These are phyloP conservation scores for Peucedramus taeniatus DNA, from an alignment of 2,113 vertebrate species.

Conservation along the genomic window DNA sequence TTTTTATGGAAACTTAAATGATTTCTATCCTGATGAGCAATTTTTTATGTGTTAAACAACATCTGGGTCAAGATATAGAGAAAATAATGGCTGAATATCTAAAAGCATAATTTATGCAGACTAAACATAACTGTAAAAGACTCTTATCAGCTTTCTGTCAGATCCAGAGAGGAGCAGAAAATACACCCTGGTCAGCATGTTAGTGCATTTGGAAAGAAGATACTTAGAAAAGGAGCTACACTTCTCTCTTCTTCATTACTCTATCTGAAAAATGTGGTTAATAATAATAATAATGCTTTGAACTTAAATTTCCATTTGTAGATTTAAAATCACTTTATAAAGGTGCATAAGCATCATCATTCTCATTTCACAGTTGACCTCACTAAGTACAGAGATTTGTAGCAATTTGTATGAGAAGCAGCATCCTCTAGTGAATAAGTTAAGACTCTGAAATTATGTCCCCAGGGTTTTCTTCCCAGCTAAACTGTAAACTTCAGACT, in stretches of 20 bases:
- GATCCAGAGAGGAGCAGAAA: neutral
- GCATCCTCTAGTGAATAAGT: neutral
- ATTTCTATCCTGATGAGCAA: neutral
- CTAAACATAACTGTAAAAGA: neutral
- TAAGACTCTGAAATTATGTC: slow-evolving; percentile 25
- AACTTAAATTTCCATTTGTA: slow-evolving; percentile 36
- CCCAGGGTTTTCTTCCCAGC: neutral
- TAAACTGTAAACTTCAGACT: neutral
- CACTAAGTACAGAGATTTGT: slow-evolving; percentile 32
- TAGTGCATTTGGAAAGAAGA: neutral
- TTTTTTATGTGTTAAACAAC: neutral
- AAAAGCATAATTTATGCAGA: neutral
- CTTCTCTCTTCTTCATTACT: neutral
- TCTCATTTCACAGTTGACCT: slow-evolving; percentile 55
- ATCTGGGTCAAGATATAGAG: neutral
- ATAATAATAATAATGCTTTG: neutral
- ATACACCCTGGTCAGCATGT: neutral
- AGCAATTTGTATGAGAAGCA: slow-evolving; percentile 43
- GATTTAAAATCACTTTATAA: slow-evolving; percentile 45
- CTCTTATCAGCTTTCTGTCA: neutral
- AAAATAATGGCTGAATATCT: neutral
- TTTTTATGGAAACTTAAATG: neutral
- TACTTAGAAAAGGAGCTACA: neutral
- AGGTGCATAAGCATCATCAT: slow-evolving; percentile 40
- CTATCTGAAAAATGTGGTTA: neutral